Evolutionary conservation across 2,113 vertebrate species (phyloP), one percentile per base, ranked within the genome.

Genomic region (Lamprotornis superbus): DNA sequence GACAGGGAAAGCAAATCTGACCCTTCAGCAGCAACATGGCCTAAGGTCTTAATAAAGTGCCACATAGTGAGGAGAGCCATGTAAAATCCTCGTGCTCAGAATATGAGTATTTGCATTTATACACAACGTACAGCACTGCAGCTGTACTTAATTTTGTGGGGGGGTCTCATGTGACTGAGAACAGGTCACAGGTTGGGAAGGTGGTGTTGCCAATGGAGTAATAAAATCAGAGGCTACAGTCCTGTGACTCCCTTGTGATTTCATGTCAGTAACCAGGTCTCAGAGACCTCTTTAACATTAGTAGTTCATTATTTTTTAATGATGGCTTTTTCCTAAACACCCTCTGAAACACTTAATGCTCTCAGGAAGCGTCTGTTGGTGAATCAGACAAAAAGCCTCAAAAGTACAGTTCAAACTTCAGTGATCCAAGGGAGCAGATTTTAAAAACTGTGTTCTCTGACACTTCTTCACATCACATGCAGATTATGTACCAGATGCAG

Each of bases 221-320:
- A 82, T 89, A 94, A 95, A 97, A 74, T 28, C 65, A 67, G 31
- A 86, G 70, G 46, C 65, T 85, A 33, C 37, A 74, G 37, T 82
- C 59, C 75, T 65, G 69, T 75, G 74, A 87, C 33, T 94, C 87
- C 82, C 80, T 89, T 92, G 63, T 92, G 70, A 93, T 83, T 95
- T 94, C 75, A 71, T 21, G 77, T 87, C 55, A 83, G 52, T 90
- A 59, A 71, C 24, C 47, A 77, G 42, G 52, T 89, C 76, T 75
- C 55, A 40, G 49, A 74, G 47, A 88, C 39, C 60, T 83, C 69
- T 78, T 85, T 20, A 56, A 31, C 42, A 31, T 59, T n/a, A 65
- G n/a, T 50, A 84, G 55, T 57, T 85, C 44, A 55, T 76, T 94
- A 65, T 59, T 92, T 93, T 93, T 93, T 91, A 64, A 87, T 64